phyloP scores from a whole-genome alignment of 1,140 invertebrate genomes.

The Drosophila novamexicana region DNA sequence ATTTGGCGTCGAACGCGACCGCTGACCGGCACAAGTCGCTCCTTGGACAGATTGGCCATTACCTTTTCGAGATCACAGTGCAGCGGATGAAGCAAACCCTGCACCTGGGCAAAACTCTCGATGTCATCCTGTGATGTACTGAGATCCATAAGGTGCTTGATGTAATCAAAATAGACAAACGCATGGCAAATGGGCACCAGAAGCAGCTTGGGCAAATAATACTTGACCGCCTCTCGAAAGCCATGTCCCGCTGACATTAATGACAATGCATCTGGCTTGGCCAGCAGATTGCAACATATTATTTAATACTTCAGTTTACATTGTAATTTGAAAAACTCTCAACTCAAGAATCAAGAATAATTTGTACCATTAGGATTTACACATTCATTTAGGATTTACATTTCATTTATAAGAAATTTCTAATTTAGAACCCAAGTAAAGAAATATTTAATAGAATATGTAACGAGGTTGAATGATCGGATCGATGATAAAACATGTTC shows the following conservation, averaged over 20 bases:
- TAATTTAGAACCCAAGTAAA: too few relatives aligned
- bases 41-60: conserved; percentile 87
- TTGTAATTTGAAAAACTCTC: too few relatives aligned
- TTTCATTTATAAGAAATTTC: too few relatives aligned
- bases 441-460: too few relatives aligned
- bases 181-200: conserved; percentile 98
- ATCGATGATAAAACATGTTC: too few relatives aligned
- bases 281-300: conserved; percentile 88
- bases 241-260: conserved; percentile 95
- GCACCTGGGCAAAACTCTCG: conserved; percentile 95
- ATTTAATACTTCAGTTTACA: too few relatives aligned
- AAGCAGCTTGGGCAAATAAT: conserved; percentile 97
- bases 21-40: conserved; percentile 87
- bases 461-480: too few relatives aligned
- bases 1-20: conserved; percentile 91
- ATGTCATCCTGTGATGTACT: conserved; percentile 93
- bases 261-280: conserved; percentile 87
- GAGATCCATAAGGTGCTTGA: conserved; percentile 92
- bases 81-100: conserved; percentile 91
- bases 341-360: too few relatives aligned
- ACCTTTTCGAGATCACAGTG: conserved; percentile 89
- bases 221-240: conserved; percentile 97
- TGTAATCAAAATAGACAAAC: conserved; percentile 97
- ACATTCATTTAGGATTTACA: too few relatives aligned
- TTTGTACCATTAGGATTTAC: too few relatives aligned